phyloP scores from a whole-genome alignment of 2,113 vertebrate genomes.

The Channa argus region DNA sequence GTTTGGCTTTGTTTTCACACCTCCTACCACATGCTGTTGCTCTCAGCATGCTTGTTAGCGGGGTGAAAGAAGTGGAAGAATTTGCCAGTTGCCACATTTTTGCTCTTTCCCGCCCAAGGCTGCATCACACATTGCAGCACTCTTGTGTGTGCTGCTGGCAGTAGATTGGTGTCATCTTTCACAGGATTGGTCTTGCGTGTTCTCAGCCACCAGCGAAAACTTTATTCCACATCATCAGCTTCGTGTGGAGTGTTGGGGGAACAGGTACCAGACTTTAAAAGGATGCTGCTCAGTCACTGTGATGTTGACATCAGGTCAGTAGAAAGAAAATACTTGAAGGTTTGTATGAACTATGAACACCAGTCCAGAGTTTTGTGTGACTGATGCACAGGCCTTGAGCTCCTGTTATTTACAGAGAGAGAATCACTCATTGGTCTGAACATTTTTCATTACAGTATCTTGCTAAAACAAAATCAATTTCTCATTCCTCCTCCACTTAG shows the following conservation, averaged over 20 bases:
- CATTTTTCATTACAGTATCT: not conserved
- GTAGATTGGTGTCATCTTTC: not conserved
- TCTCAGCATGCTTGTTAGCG: not conserved
- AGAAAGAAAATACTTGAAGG: no score
- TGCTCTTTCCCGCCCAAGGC: not conserved
- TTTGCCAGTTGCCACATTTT: not conserved
- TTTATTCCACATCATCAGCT: not conserved
- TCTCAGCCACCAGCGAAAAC: constrained; percentile 1
- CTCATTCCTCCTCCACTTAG: not conserved
- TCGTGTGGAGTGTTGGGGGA: not conserved
- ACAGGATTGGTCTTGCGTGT: not conserved
- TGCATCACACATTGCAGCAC: not conserved
- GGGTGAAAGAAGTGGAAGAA: not conserved
- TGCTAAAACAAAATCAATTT: not conserved
- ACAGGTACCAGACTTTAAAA: not conserved
- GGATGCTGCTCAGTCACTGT: constrained; percentile 4
- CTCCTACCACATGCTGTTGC: not conserved
- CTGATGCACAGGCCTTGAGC: not conserved
- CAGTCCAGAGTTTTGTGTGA: not conserved
- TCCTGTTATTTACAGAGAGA: not conserved
- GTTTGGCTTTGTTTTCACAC: not conserved
- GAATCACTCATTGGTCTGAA: not conserved
- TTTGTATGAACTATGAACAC: not conserved
- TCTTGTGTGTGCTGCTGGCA: not conserved
- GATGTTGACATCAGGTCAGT: not conserved